Conservation (phyloP, 1,140 invertebrate species). For the Drosophila mauritiana region DNA sequence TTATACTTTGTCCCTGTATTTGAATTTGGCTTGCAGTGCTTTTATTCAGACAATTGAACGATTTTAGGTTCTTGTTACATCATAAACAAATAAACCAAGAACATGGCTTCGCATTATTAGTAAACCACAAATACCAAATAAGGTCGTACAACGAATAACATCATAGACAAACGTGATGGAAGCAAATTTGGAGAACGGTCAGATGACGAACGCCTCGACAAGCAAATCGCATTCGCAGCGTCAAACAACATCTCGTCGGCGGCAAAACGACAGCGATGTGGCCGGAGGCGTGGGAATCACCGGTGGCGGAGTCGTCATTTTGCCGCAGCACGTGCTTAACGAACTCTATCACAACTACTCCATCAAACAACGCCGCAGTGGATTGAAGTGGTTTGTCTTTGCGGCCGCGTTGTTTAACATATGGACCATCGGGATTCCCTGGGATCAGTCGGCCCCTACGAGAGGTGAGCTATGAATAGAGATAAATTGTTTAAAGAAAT, state of each 20-base stretch:
- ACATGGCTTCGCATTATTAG: slow-evolving; percentile 64
- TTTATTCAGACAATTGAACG: slow-evolving; percentile 61
- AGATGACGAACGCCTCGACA: slow-evolving; percentile 48
- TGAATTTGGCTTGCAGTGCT: slow-evolving; percentile 66
- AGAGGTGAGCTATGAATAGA: slow-evolving; percentile 45
- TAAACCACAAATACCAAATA: slow-evolving; percentile 44
- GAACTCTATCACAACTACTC: slow-evolving; percentile 91
- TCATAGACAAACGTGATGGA: slow-evolving; percentile 44
- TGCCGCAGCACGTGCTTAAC: slow-evolving; percentile 88
- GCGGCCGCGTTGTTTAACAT: slow-evolving; percentile 89
- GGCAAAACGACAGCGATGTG: slow-evolving; percentile 62
- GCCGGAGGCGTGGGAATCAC: slow-evolving; percentile 67
- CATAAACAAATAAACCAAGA: slow-evolving; percentile 44
- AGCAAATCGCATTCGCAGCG: slow-evolving; percentile 41
- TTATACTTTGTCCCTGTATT: slow-evolving; percentile 43
- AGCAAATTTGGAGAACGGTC: slow-evolving; percentile 65
- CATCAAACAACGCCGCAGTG: slow-evolving; percentile 90
- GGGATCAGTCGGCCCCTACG: slow-evolving; percentile 84
- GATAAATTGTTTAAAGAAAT: no score
- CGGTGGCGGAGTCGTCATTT: slow-evolving; percentile 72
- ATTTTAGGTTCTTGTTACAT: slow-evolving; percentile 14
- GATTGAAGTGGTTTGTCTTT: slow-evolving; percentile 90
- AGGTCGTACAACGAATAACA: slow-evolving; percentile 49
- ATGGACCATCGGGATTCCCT: slow-evolving; percentile 87
- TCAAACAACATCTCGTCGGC: slow-evolving; percentile 48